phyloP scores from a whole-genome alignment of 2,113 vertebrate genomes.

The Eclectus roratus region DNA sequence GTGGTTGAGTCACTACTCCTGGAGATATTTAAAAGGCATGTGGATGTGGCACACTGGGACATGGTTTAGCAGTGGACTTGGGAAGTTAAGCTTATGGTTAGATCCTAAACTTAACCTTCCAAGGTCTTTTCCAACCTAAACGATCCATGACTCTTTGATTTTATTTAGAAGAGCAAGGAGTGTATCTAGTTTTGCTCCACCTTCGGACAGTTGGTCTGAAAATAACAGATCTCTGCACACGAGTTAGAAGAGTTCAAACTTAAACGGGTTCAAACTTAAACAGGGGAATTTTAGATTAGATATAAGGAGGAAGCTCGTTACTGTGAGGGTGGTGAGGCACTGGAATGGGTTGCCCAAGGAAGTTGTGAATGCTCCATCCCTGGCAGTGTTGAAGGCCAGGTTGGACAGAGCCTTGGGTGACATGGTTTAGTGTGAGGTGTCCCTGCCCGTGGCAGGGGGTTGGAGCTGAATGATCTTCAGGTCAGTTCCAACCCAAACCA shows the following conservation, averaged over 20 bases:
- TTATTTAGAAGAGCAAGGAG: background rate
- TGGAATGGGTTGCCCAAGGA: background rate
- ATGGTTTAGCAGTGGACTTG: background rate
- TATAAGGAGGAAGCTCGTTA: background rate
- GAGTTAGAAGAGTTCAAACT: background rate
- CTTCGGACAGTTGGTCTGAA: background rate
- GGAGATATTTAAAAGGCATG: rapidly evolving
- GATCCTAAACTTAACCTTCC: background rate
- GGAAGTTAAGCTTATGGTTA: background rate
- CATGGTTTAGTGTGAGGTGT: too few species aligned
- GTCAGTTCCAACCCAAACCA: background rate
- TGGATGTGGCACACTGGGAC: background rate
- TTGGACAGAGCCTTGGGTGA: background rate
- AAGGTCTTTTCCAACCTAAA: background rate
- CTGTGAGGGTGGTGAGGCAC: background rate
- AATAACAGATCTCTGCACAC: background rate
- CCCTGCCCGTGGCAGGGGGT: background rate
- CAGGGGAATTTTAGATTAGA: background rate
- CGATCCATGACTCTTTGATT: background rate
- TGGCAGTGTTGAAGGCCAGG: background rate
- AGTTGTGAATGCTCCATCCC: background rate
- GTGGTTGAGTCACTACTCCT: background rate
- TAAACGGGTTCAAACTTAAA: background rate
- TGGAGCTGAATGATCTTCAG: background rate
- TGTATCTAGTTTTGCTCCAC: background rate